Evolutionary conservation across 2,113 vertebrate genomes (phyloP).

Genomic region (Alectura lathami): DNA sequence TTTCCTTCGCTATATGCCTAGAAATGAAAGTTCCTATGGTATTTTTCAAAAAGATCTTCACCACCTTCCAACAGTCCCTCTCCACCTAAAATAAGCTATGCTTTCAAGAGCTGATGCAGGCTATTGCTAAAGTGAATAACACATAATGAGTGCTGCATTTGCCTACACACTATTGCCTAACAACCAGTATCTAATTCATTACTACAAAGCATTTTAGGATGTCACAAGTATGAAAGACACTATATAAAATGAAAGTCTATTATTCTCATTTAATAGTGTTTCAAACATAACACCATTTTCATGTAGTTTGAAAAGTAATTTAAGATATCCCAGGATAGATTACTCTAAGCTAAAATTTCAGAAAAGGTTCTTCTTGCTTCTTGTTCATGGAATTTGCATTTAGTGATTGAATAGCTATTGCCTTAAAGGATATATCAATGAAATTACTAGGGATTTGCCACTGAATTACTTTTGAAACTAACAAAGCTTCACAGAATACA

Average conservation of each 20-base stretch:
- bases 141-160: conserved; percentile 50
- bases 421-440: conserved; percentile 30
- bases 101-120: conserved; percentile 16
- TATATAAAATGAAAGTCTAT: conserved; percentile 49
- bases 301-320: conserved; percentile 43
- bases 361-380: neutral
- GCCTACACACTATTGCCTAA: conserved; percentile 46
- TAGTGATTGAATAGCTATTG: conserved; percentile 2
- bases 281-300: neutral
- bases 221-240: neutral
- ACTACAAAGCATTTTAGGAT: conserved; percentile 18
- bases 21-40: neutral
- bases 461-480: conserved; percentile 1
- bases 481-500: neutral
- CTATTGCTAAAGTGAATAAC: conserved; percentile 36
- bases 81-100: conserved; percentile 2
- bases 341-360: conserved; percentile 20
- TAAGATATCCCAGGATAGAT: conserved; percentile 37
- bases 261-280: conserved; percentile 43
- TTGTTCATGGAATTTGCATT: conserved; percentile 29
- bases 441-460: conserved; percentile 15
- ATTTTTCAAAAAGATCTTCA: neutral
- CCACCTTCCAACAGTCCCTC: neutral
- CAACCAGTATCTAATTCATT: conserved; percentile 61
- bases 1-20: neutral